Percentiles rank a stretch among this genome's conserved stretches.
Evolutionary conservation across 2,888 invertebrate species (phyloP).

Genomic region (Taphrorychus bicolor): DNA sequence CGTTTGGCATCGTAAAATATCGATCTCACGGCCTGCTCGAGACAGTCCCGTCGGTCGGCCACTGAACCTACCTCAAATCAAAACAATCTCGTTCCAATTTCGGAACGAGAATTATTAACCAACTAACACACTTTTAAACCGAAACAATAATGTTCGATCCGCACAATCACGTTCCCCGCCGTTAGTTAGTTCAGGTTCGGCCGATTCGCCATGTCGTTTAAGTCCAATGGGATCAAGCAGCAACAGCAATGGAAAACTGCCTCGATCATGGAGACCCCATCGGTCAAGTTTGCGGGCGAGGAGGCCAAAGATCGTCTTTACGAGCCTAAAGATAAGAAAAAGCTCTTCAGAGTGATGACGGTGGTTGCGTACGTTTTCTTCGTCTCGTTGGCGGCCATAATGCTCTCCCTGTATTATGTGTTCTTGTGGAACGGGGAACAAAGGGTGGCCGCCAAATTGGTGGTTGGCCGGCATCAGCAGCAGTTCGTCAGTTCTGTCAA

Average conservation of each 20-base stretch:
- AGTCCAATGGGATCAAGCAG: slow-evolving; percentile 64
- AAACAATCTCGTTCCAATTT: slow-evolving; percentile 9
- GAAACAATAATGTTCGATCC: slow-evolving; percentile 4
- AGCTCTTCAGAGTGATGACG: slow-evolving; percentile 88
- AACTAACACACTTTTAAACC: slow-evolving; percentile 34
- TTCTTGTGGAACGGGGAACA: slow-evolving; percentile 89
- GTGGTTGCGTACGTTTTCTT: slow-evolving; percentile 93
- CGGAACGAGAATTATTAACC: slow-evolving; percentile 3
- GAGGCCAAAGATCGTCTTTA: slow-evolving; percentile 74
- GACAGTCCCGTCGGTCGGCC: neutral
- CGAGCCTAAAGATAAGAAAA: slow-evolving; percentile 85
- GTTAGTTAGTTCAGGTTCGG: neutral
- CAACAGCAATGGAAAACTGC: slow-evolving; percentile 51
- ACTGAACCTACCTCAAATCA: slow-evolving; percentile 7
- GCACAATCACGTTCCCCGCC: neutral
- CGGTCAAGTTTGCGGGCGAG: slow-evolving; percentile 71
- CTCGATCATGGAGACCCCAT: slow-evolving; percentile 58
- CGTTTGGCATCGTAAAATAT: slow-evolving; percentile 5
- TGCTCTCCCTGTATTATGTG: slow-evolving; percentile 92
- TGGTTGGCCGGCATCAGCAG: slow-evolving; percentile 21
- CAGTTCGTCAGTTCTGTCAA: slow-evolving; percentile 32
- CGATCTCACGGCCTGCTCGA: slow-evolving; percentile 1
- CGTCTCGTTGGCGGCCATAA: slow-evolving; percentile 92
- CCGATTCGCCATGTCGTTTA: slow-evolving; percentile 63
- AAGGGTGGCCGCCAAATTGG: slow-evolving; percentile 46